phyloP scores from a whole-genome alignment of 2,888 invertebrate species.

The Apotomis betuletana region DNA sequence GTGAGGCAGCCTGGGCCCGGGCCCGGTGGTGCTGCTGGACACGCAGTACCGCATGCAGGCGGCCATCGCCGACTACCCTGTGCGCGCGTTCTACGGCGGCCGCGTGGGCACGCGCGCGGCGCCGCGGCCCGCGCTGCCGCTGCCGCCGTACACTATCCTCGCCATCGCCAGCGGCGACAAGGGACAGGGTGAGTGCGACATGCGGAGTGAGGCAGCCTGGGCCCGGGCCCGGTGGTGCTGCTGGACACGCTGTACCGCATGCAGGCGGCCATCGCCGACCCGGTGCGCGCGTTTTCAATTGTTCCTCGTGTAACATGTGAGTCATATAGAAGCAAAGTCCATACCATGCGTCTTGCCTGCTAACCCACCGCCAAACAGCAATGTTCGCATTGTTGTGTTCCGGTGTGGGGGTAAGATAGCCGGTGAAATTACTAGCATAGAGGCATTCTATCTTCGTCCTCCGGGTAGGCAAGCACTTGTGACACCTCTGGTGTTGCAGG shows the following conservation, averaged over 20 bases:
- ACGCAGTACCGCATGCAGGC: constrained; percentile 94
- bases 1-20: constrained; percentile 57
- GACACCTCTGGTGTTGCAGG: too few relatives aligned
- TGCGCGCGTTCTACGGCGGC: constrained; percentile 86
- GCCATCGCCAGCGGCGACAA: constrained; percentile 67
- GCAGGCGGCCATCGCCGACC: constrained; percentile 90
- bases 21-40: constrained; percentile 82
- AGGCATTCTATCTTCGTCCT: too few relatives aligned
- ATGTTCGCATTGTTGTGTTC: too few relatives aligned
- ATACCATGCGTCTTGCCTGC: too few relatives aligned
- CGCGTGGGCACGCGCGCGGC: constrained; percentile 68
- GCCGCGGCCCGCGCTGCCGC: constrained; percentile 50
- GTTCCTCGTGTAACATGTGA: too few relatives aligned
- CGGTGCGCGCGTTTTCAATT: constrained; percentile 86
- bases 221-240: constrained; percentile 72
- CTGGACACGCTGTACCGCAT: constrained; percentile 91
- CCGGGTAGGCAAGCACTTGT: too few relatives aligned
- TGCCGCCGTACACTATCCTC: constrained; percentile 67
- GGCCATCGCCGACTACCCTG: constrained; percentile 88
- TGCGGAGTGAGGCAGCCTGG: too few relatives aligned
- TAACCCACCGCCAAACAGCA: too few relatives aligned
- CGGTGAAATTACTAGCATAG: too few relatives aligned
- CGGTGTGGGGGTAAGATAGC: too few relatives aligned
- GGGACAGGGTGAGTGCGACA: constrained; percentile 61
- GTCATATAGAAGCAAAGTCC: too few relatives aligned